Conservation (phyloP, 2,888 invertebrate genomes). For the Agriopis marginaria region DNA sequence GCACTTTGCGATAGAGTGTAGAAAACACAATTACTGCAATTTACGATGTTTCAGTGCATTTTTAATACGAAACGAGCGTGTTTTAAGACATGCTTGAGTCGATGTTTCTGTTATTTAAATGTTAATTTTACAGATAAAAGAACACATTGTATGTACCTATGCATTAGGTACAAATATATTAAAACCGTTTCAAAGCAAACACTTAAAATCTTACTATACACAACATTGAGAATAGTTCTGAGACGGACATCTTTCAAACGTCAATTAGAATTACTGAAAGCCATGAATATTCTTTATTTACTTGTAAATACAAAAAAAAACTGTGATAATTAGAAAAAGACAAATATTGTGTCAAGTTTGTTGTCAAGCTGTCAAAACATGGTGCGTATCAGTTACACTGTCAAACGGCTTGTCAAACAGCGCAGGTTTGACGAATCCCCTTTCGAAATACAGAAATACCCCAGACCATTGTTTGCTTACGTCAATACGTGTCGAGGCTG, state of each 20-base stretch:
- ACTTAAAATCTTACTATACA: neutral
- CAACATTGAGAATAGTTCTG: neutral
- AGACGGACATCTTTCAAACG: neutral
- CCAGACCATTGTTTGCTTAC: slow-evolving; percentile 68
- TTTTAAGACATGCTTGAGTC: slow-evolving; percentile 6
- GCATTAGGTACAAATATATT: neutral
- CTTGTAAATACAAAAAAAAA: slow-evolving; percentile 9
- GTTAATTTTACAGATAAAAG: neutral
- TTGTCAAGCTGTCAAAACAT: slow-evolving; percentile 49
- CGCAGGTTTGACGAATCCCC: slow-evolving; percentile 53
- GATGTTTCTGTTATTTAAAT: slow-evolving; percentile 12
- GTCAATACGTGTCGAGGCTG: slow-evolving; percentile 55
- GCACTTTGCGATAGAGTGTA: slow-evolving; percentile 30
- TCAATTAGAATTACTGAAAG: slow-evolving; percentile 3
- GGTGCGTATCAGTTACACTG: slow-evolving; percentile 17
- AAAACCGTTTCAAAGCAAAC: neutral
- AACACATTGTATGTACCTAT: too few species aligned
- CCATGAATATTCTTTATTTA: slow-evolving; percentile 25
- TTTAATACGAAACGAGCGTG: slow-evolving; percentile 5
- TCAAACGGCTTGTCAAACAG: slow-evolving; percentile 29
- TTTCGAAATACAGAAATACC: slow-evolving; percentile 61
- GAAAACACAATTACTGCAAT: slow-evolving; percentile 31
- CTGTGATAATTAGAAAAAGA: slow-evolving; percentile 33
- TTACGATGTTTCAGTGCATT: slow-evolving; percentile 34
- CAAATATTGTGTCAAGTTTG: slow-evolving; percentile 34